Evolutionary conservation across 2,888 invertebrate species (phyloP), one percentile per base, ranked within the genome.

Genomic region (Aphodius granarius): DNA sequence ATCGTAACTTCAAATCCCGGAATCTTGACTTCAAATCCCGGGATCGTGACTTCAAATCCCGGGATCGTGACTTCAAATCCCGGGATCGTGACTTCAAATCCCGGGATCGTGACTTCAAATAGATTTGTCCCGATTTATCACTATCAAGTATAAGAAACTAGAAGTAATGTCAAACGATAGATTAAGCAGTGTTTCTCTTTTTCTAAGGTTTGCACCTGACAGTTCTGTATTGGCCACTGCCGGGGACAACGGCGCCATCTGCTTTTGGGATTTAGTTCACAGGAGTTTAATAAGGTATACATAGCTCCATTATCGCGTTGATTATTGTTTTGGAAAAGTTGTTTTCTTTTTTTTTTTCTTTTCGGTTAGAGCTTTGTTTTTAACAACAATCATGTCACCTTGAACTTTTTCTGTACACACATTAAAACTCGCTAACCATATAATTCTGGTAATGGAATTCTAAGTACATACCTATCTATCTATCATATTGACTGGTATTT

Each of bases 191-290:
- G n/a, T 43, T 43, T 43, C 13, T 6, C 63, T 80, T 75, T 73
- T 73, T 78, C 13, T 43, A 43, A 88, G 89, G 81, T 94, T 93
- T 85, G 91, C 93, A 1, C 90, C 91, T 1, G 91, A 93, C 84
- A 92, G 92, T 63, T 88, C 90, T 0, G 85, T 90, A 63, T 85
- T 94, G 68, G 91, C 91, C 4, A 92, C 93, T 1, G 93, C 92
- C 15, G 92, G 93, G 18, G 94, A 94, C 84, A 93, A 92, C 84
- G 93, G 94, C 62, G 90, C 91, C 63, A 88, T 94, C 71, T 92
- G 92, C 82, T 84, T 94, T 66, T 94, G 94, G 93, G 92, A 94
- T 84, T 86, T 93, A 70, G 86, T 91, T 5, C 89, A 90, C 62
- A 88, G 90, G 81, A 89, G 87, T 78, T 86, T 92, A 66, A 87